phyloP scores from a whole-genome alignment of 1,140 invertebrate genomes.

The Bombus soroeensis region DNA sequence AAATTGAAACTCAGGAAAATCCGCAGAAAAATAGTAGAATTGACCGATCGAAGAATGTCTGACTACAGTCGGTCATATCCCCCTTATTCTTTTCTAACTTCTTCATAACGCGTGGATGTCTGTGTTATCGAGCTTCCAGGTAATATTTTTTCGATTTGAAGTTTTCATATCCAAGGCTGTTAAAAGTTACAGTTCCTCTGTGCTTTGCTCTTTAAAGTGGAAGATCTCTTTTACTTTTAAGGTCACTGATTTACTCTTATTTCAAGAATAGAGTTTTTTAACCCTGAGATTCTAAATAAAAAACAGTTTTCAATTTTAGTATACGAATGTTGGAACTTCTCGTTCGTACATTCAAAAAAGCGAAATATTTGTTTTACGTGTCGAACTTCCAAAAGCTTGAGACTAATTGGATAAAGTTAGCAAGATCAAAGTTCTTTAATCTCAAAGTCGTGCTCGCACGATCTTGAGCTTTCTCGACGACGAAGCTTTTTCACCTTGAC shows the following conservation, averaged over 20 bases:
- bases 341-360: background rate
- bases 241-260: background rate
- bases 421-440: slow-evolving; percentile 1
- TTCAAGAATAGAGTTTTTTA: background rate
- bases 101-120: too few species aligned
- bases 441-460: background rate
- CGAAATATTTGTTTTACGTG: background rate
- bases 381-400: too few species aligned
- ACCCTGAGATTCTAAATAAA: background rate
- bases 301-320: background rate
- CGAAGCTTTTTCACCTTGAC: slow-evolving; percentile 19
- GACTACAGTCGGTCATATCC: too few species aligned
- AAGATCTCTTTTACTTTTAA: background rate
- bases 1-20: background rate
- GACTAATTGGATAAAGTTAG: background rate
- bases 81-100: too few species aligned
- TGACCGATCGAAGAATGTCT: background rate
- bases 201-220: background rate
- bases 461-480: background rate
- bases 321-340: background rate
- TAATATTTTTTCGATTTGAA: too few species aligned
- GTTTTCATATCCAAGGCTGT: too few species aligned
- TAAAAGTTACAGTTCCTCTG: too few species aligned
- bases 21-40: background rate
- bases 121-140: too few species aligned